A percentile compares a stretch with the other conserved stretches of the same genome.
These are phyloP conservation scores for Mormyrops attenuatus DNA, from an alignment of 2,797 vertebrate species.

Conservation along the genomic window DNA sequence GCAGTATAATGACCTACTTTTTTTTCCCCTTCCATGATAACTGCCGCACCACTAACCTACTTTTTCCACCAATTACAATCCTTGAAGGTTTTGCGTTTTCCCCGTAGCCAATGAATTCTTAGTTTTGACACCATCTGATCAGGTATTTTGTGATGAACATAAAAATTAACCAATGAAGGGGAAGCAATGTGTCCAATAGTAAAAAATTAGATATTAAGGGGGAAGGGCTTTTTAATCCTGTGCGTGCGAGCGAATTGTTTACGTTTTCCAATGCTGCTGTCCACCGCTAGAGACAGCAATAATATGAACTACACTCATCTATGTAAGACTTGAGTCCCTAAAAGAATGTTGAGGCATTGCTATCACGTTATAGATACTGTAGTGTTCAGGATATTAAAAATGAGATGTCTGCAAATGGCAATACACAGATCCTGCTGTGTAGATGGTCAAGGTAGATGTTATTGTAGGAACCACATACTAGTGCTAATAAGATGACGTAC, in stretches of 20 bases:
- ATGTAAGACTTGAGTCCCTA: background rate
- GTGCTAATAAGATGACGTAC: background rate
- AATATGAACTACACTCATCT: background rate
- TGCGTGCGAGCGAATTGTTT: background rate
- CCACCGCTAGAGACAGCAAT: background rate
- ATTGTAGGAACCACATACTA: background rate
- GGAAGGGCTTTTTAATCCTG: background rate
- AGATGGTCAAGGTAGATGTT: background rate
- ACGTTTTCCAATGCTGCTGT: background rate
- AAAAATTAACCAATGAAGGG: constrained; percentile 12
- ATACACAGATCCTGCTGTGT: background rate
- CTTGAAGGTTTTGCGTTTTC: constrained; percentile 40
- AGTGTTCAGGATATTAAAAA: background rate
- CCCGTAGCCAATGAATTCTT: constrained; percentile 54
- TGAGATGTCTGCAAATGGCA: background rate
- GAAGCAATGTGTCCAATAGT: constrained; percentile 11
- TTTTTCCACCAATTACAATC: constrained; percentile 81
- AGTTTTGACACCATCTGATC: background rate
- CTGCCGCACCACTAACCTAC: constrained; percentile 99
- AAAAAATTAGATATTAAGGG: background rate
- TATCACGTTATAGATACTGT: background rate
- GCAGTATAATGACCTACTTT: constrained; percentile 93
- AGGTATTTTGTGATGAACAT: constrained; percentile 41
- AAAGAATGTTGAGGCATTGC: background rate
- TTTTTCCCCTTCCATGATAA: constrained; percentile 85